Conservation (phyloP, 92 coral and sea anemone genomes). For the Bergia puertoricense region DNA sequence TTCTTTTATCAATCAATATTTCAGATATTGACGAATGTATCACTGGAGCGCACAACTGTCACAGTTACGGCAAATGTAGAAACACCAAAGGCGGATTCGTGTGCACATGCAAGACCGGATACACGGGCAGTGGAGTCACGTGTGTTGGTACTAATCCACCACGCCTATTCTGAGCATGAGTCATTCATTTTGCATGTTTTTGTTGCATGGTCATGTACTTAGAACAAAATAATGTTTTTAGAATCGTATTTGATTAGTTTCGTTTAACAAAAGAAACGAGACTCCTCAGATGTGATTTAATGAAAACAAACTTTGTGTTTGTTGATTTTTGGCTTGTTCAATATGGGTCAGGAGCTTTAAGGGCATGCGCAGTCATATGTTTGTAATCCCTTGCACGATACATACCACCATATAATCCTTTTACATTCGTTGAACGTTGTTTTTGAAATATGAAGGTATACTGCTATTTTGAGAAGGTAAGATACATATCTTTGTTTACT, state of each 20-base stretch:
- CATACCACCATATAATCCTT: not conserved
- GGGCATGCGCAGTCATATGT: not conserved
- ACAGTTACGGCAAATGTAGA: slow-evolving; percentile 5
- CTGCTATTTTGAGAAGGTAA: not conserved
- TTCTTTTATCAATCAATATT: not conserved
- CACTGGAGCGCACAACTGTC: slow-evolving; percentile 62
- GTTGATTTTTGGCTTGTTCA: not conserved
- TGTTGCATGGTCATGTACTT: not conserved
- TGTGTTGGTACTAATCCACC: slow-evolving; percentile 60
- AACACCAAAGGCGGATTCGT: slow-evolving; percentile 78
- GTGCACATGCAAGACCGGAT: slow-evolving; percentile 85
- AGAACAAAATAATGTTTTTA: not conserved
- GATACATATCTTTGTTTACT: not conserved
- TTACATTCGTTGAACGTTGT: not conserved
- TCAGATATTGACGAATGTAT: slow-evolving; percentile 65
- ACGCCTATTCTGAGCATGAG: not conserved
- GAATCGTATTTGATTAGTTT: not conserved
- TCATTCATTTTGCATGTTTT: not conserved
- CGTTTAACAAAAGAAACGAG: not conserved
- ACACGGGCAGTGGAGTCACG: slow-evolving; percentile 79
- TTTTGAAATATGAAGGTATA: not conserved
- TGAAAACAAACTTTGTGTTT: not conserved
- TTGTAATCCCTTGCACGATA: not conserved
- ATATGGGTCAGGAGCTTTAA: slow-evolving; percentile 39
- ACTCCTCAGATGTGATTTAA: not conserved